A percentile compares a stretch with the other conserved stretches of the same genome.
These are phyloP conservation scores for Sminthurides aquaticus DNA, from an alignment of 2,888 invertebrate genomes.

Conservation along the genomic window DNA sequence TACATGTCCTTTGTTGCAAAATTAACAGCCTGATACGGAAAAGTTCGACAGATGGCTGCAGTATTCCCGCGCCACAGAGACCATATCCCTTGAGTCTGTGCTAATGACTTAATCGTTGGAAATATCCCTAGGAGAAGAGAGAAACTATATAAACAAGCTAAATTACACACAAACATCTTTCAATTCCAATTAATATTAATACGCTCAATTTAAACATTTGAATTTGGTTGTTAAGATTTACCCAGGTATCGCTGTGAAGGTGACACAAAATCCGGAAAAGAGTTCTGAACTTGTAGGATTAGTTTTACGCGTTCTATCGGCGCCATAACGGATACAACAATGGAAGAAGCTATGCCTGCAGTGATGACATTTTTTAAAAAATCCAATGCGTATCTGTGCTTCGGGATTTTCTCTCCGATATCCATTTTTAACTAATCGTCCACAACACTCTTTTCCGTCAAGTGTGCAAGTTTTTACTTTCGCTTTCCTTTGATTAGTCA, in stretches of 20 bases:
- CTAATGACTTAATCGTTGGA: background rate
- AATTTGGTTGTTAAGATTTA: too few relatives aligned
- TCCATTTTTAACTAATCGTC: background rate
- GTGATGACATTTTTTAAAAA: slow-evolving; percentile 26
- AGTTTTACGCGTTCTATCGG: slow-evolving; percentile 33
- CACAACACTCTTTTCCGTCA: background rate
- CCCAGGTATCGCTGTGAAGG: too few relatives aligned
- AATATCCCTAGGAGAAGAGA: background rate
- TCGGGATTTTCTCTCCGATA: background rate
- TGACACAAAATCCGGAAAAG: slow-evolving; percentile 1
- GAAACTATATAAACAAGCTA: too few relatives aligned
- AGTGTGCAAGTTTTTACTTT: background rate
- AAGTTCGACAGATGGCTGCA: slow-evolving; percentile 27
- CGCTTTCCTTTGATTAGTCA: too few relatives aligned
- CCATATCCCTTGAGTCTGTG: slow-evolving; percentile 26
- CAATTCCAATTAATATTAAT: too few relatives aligned
- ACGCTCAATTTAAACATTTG: too few relatives aligned
- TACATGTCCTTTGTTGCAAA: slow-evolving; percentile 35
- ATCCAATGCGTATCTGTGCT: background rate
- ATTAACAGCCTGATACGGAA: slow-evolving; percentile 36
- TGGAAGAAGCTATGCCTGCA: slow-evolving; percentile 27
- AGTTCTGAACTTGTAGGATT: slow-evolving; percentile 29
- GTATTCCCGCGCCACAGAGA: slow-evolving; percentile 34
- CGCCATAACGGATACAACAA: slow-evolving; percentile 31
- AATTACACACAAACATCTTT: too few relatives aligned